Conservation (phyloP, 2,797 vertebrate genomes). For the Morus bassanus region DNA sequence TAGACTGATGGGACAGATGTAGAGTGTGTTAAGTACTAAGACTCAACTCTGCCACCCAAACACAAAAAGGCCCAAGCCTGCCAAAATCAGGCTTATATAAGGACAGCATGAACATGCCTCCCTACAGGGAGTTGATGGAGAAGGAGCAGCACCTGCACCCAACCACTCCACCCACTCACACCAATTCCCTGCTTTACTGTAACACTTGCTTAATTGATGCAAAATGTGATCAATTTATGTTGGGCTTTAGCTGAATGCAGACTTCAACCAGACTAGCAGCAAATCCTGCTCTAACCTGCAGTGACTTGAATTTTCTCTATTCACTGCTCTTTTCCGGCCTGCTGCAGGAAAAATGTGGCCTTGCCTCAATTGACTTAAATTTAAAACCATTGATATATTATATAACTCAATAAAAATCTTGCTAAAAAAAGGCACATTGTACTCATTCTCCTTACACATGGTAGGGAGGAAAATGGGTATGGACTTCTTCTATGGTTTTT, state of each 20-base stretch:
- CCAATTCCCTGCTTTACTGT: not conserved
- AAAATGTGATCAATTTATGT: not conserved
- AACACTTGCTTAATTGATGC: not conserved
- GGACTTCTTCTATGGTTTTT: constrained; percentile 10
- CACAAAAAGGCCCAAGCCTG: rapidly evolving
- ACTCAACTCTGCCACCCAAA: not conserved
- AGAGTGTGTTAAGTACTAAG: rapidly evolving
- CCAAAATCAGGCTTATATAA: not conserved
- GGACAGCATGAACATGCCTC: not conserved
- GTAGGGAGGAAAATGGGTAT: constrained; percentile 39
- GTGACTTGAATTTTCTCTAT: constrained; percentile 15
- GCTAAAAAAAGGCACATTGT: constrained; percentile 59
- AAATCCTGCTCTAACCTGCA: not conserved
- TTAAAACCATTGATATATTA: constrained; percentile 44
- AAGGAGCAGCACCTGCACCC: not conserved
- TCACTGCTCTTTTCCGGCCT: constrained; percentile 4
- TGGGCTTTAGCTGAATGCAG: not conserved
- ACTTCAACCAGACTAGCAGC: not conserved
- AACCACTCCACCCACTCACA: not conserved
- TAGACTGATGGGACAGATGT: rapidly evolving
- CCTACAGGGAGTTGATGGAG: not conserved
- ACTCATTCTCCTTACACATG: not conserved
- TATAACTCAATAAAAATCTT: constrained; percentile 57
- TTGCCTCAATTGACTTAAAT: constrained; percentile 20
- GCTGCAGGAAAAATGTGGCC: constrained; percentile 47